phyloP scores from a whole-genome alignment of 2,888 invertebrate species.

The Imbricaverruca yamaguchii region DNA sequence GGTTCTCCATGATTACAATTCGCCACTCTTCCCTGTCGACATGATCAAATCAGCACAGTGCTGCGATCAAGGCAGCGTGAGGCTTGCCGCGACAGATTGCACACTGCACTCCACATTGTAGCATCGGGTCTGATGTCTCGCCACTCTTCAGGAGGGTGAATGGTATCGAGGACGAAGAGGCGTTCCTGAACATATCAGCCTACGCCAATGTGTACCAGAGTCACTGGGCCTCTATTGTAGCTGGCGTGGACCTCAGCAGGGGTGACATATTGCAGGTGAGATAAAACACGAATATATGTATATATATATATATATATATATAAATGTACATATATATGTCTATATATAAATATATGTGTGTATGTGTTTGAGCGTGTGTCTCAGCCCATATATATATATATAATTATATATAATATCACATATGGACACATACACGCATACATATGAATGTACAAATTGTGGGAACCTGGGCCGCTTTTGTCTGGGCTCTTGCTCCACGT shows the following conservation, averaged over 20 bases:
- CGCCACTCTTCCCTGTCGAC: too few relatives aligned
- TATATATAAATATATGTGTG: not conserved
- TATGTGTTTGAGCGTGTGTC: not conserved
- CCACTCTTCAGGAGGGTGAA: not conserved
- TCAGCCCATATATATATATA: not conserved
- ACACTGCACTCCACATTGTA: too few relatives aligned
- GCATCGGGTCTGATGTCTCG: too few relatives aligned
- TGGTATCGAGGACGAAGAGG: not conserved
- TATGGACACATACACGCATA: not conserved
- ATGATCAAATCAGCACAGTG: too few relatives aligned
- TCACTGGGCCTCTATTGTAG: not conserved
- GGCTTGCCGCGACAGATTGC: too few relatives aligned
- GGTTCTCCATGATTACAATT: too few relatives aligned
- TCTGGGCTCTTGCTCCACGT: too few relatives aligned
- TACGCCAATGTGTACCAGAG: conserved; percentile 13
- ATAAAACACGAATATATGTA: not conserved
- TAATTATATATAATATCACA: not conserved
- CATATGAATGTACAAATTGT: not conserved
- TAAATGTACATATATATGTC: too few relatives aligned
- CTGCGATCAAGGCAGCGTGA: too few relatives aligned
- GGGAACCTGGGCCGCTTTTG: not conserved
- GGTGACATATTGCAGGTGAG: not conserved
- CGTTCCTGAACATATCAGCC: conserved; percentile 7
- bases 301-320: not conserved
- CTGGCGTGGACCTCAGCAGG: not conserved